Conservation (phyloP, 2,888 invertebrate species). For the Alloscopus bannaensis region DNA sequence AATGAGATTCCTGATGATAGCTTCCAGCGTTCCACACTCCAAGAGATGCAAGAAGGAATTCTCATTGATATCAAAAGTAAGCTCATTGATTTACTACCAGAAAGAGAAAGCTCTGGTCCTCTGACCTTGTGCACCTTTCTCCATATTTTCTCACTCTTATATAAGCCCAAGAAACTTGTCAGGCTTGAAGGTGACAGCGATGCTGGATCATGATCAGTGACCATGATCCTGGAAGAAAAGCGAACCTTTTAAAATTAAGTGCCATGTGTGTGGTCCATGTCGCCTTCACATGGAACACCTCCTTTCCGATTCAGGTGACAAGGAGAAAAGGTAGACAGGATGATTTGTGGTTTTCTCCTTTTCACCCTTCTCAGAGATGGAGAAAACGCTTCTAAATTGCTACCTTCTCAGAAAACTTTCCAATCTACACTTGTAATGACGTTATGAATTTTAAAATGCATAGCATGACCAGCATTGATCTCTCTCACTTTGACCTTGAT, state of each 20-base stretch:
- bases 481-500: conserved; percentile 31
- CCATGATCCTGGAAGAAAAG: not conserved
- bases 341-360: conserved; percentile 40
- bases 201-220: conserved; percentile 11
- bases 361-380: not conserved
- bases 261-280: not conserved
- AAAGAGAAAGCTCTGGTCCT: not conserved
- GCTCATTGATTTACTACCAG: conserved; percentile 51
- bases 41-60: conserved; percentile 76
- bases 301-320: not conserved
- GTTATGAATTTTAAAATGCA: conserved; percentile 44
- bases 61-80: conserved; percentile 75
- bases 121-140: conserved; percentile 24
- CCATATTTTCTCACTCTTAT: not conserved
- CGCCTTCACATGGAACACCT: not conserved
- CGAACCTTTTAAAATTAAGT: conserved; percentile 25
- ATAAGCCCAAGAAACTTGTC: not conserved
- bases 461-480: conserved; percentile 21
- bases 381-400: not conserved
- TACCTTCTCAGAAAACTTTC: too few species aligned
- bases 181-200: not conserved
- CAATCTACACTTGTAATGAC: too few species aligned
- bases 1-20: conserved; percentile 75
- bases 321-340: conserved; percentile 35
- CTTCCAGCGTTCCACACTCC: conserved; percentile 75